These are phyloP conservation scores for Hydropotes inermis DNA, from an alignment of 2,113 vertebrate species.

Conservation along the genomic window DNA sequence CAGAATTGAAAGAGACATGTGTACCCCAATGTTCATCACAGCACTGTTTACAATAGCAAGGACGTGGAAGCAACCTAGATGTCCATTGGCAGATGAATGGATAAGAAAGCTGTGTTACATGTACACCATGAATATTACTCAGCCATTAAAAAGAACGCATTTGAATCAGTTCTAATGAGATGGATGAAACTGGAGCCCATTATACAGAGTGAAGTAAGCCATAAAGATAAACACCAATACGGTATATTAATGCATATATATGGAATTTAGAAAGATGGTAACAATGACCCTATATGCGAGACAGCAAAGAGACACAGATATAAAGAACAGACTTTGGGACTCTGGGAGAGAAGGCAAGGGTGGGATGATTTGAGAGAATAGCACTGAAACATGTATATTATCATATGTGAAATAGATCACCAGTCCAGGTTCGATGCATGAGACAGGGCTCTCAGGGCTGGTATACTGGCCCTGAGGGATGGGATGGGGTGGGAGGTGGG, in stretches of 20 bases:
- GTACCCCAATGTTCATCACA: rapidly evolving
- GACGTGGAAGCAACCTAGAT: background rate
- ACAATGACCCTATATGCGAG: background rate
- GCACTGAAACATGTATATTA: background rate
- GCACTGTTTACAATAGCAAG: background rate
- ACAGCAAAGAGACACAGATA: background rate
- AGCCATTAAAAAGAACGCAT: background rate
- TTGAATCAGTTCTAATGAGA: background rate
- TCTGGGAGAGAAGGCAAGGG: background rate
- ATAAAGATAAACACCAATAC: background rate
- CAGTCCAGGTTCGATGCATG: background rate
- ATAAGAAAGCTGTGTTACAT: background rate
- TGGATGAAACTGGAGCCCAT: background rate
- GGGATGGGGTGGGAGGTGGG: no score
- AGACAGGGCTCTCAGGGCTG: background rate
- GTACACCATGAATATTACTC: background rate
- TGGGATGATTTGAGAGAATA: background rate
- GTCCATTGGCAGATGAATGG: background rate
- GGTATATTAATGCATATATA: background rate
- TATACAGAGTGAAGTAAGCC: background rate
- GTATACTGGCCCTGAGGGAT: background rate
- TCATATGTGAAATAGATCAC: background rate
- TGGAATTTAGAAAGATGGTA: background rate
- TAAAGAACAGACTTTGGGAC: background rate
- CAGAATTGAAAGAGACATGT: background rate